Conservation (phyloP, 2,797 vertebrate species). For the Hydrocynus forskahlii region DNA sequence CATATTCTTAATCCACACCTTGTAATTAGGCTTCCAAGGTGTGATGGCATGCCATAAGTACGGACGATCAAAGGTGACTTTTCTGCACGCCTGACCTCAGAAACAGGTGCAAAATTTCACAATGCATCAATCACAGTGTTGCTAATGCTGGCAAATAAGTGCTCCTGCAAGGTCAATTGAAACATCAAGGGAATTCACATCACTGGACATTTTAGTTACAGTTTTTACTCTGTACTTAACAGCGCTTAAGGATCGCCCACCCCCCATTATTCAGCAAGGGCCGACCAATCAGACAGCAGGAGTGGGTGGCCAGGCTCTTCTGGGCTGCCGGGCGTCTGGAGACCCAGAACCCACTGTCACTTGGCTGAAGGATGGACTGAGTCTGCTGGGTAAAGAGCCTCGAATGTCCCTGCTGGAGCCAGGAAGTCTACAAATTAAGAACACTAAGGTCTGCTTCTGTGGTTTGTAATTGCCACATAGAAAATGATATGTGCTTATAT, state of each 20-base stretch:
- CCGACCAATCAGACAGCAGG: constrained; percentile 93
- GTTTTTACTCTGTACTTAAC: constrained; percentile 23
- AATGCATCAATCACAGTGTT: constrained; percentile 64
- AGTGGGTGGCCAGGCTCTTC: constrained; percentile 87
- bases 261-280: constrained; percentile 96
- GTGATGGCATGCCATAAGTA: constrained; percentile 71
- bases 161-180: constrained; percentile 36
- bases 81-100: constrained; percentile 57
- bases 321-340: constrained; percentile 95
- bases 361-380: constrained; percentile 97
- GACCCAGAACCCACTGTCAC: constrained; percentile 94
- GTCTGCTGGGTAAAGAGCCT: constrained; percentile 91
- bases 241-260: constrained; percentile 88
- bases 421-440: constrained; percentile 94
- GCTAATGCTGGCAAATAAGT: constrained; percentile 7
- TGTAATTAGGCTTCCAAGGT: constrained; percentile 78
- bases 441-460: constrained; percentile 50
- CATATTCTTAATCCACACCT: constrained; percentile 78
- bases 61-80: constrained; percentile 50
- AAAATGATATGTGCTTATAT: background rate
- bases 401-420: constrained; percentile 93
- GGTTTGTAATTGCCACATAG: constrained; percentile 14
- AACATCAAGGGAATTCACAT: constrained; percentile 14
- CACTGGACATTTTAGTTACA: constrained; percentile 13
- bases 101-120: constrained; percentile 69